Conservation (phyloP, 2,113 vertebrate species). For the Muscicapa adusta region DNA sequence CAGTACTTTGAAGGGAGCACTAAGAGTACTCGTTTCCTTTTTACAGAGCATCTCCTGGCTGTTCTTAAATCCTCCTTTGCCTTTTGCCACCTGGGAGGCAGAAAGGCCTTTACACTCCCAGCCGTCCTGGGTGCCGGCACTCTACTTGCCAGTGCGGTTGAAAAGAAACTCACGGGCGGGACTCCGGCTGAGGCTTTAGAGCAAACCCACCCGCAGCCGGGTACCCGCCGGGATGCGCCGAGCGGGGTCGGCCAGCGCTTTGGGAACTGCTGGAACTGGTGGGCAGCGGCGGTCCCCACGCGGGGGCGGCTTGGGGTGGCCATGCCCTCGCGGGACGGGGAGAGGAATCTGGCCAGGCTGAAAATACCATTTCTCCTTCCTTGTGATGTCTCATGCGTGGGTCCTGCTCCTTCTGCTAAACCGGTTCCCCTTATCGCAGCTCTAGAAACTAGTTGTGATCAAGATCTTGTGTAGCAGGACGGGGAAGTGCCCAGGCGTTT, state of each 20-base stretch:
- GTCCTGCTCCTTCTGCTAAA: neutral
- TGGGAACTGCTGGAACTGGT: neutral
- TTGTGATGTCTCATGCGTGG: neutral
- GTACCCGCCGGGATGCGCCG: neutral
- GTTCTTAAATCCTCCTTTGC: neutral
- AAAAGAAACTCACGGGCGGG: neutral
- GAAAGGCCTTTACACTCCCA: neutral
- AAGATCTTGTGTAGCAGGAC: neutral
- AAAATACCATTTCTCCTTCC: neutral
- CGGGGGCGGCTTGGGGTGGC: neutral
- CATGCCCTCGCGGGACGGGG: neutral
- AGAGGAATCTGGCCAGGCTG: neutral
- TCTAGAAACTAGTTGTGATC: neutral
- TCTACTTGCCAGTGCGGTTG: neutral
- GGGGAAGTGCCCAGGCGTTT: neutral
- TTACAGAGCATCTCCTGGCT: neutral
- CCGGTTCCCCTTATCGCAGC: neutral
- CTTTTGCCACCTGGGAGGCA: neutral
- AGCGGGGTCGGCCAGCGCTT: accelerated
- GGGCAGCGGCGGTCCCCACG: accelerated
- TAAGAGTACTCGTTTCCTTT: neutral
- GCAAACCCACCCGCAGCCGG: neutral
- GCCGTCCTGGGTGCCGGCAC: neutral
- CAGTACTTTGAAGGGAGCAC: neutral
- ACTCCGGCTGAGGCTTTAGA: neutral